Conservation (phyloP, 1,140 invertebrate genomes). For the Rhopalosiphum padi region DNA sequence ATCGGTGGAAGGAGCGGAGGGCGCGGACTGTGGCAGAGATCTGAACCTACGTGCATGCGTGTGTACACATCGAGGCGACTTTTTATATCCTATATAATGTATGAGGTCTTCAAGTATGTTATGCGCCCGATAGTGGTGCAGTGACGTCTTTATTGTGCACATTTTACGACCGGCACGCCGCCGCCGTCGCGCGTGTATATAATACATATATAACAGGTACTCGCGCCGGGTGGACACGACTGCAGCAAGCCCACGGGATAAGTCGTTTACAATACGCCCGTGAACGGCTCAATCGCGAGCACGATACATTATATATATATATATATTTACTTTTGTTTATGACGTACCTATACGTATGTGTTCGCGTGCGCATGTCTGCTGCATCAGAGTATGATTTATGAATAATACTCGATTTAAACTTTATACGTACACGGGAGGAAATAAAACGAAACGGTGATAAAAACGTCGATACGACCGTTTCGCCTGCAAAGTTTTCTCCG, state of each 20-base stretch:
- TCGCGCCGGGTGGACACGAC: constrained; percentile 27
- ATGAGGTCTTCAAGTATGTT: constrained; percentile 7
- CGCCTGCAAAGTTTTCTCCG: background rate
- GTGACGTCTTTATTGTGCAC: constrained; percentile 48
- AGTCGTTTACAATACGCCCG: constrained; percentile 34
- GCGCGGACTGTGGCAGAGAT: background rate
- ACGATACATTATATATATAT: background rate
- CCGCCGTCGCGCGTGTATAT: background rate
- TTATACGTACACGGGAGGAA: background rate
- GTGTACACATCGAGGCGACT: background rate
- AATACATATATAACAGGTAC: background rate
- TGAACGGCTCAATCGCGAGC: constrained; percentile 33
- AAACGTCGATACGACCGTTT: constrained; percentile 8
- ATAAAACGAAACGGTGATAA: background rate
- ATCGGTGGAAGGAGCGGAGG: background rate
- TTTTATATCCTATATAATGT: background rate
- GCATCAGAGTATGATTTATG: constrained; percentile 26
- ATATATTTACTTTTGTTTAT: background rate
- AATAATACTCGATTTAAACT: background rate
- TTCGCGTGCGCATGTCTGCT: background rate
- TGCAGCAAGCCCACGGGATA: constrained; percentile 26
- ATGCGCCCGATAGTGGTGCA: constrained; percentile 1
- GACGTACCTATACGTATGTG: background rate
- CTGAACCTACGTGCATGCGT: background rate
- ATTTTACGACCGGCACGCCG: constrained; percentile 11